Percentiles rank a stretch among this genome's conserved stretches.
Evolutionary conservation across 2,888 invertebrate species (phyloP).

Genomic region (Phlogophora meticulosa): DNA sequence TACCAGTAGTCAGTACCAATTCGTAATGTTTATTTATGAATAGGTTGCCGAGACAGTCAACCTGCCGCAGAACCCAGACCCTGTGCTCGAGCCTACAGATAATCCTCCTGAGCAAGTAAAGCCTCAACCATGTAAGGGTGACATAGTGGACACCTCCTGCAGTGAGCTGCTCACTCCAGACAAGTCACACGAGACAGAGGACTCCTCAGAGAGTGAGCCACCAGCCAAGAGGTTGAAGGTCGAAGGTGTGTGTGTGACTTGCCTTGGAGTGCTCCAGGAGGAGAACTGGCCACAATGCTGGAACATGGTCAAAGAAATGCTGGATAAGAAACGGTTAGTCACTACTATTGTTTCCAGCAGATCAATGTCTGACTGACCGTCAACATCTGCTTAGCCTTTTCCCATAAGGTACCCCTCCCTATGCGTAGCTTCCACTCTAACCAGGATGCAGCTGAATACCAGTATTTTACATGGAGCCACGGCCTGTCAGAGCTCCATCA

Average conservation of each 20-base stretch:
- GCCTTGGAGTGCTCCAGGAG: conserved; percentile 94
- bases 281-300: conserved; percentile 90
- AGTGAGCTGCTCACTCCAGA: neutral
- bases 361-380: too few species aligned
- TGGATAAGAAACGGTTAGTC: conserved; percentile 86
- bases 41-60: conserved; percentile 9
- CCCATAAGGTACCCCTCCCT: too few species aligned
- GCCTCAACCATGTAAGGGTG: neutral
- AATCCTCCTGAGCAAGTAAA: neutral
- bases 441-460: too few species aligned
- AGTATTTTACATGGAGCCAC: too few species aligned
- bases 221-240: conserved; percentile 86
- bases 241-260: conserved; percentile 92
- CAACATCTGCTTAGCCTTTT: too few species aligned
- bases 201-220: conserved; percentile 32
- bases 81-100: neutral
- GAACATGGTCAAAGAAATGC: conserved; percentile 87
- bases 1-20: neutral
- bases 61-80: neutral
- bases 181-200: conserved; percentile 1
- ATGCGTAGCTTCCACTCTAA: too few species aligned
- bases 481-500: too few species aligned
- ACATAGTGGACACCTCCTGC: neutral
- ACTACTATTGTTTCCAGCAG: too few species aligned
- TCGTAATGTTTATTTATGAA: neutral